Percentiles rank a stretch among this genome's conserved stretches.
Evolutionary conservation across 1,140 invertebrate species (phyloP).

Genomic region (Cyphomyrmex costatus): DNA sequence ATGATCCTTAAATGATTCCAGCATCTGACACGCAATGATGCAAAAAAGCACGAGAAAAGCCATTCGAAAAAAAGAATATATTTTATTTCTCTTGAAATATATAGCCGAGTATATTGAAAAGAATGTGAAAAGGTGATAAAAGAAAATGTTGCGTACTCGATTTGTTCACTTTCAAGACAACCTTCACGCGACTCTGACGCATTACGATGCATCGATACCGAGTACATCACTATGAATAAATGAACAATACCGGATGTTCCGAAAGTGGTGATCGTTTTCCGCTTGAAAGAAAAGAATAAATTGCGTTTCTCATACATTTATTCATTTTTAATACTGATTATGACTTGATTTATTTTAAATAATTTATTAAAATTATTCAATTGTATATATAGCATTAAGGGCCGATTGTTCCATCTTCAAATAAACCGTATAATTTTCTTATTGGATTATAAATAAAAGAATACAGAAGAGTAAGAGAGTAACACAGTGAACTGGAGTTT

Average conservation of each 20-base stretch:
- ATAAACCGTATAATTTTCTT: too few relatives aligned
- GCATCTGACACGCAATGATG: not conserved
- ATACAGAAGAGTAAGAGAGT: too few relatives aligned
- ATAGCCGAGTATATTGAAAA: not conserved
- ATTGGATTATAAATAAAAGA: too few relatives aligned
- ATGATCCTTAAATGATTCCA: not conserved
- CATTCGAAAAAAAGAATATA: slow-evolving; percentile 69
- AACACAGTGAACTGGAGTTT: too few relatives aligned
- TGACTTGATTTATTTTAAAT: not conserved
- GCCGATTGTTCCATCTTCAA: too few relatives aligned
- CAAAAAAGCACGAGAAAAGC: slow-evolving; percentile 18
- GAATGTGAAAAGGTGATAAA: slow-evolving; percentile 11
- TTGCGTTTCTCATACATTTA: slow-evolving; percentile 8
- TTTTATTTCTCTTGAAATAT: slow-evolving; percentile 67
- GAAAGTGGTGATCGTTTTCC: slow-evolving; percentile 23
- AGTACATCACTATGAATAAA: not conserved
- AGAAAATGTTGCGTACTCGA: slow-evolving; percentile 10
- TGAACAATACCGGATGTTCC: slow-evolving; percentile 23
- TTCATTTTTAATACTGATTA: slow-evolving; percentile 4
- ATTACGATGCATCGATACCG: not conserved
- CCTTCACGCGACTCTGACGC: slow-evolving; percentile 2
- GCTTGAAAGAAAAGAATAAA: not conserved
- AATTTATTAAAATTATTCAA: not conserved
- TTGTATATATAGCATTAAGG: too few relatives aligned
- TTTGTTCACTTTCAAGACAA: slow-evolving; percentile 44